Evolutionary conservation across 1,140 invertebrate species (phyloP), one percentile per base, ranked within the genome.

Genomic region (Aphaenogaster rudis): DNA sequence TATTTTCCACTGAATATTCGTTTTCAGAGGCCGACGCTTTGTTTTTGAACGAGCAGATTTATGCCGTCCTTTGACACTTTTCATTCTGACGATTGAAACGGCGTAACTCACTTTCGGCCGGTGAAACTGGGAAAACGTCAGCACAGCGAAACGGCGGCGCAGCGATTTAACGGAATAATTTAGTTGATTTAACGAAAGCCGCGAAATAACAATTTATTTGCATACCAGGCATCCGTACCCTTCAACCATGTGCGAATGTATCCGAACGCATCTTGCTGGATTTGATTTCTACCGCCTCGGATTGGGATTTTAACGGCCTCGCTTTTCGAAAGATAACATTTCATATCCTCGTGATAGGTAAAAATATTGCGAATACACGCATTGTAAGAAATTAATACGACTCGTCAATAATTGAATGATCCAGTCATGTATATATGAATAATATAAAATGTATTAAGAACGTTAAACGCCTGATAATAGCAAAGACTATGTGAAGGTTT

Each of bases 131-230:
- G 78, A 82, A 90, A 90, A 88, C 72, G 87, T 59, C 77, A 67
- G 52, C 59, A 9, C 79, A 59, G 36, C 80, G 69, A 61, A 74
- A 84, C 42, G 72, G 21, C 39, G 61, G 21, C 8, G 57, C 42
- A 21, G 54, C 89, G 87, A 91, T 91, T 91, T 91, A 91, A 91
- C 89, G 74, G 84, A 91, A 91, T 91, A 91, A 91, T 91, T 91
- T 88, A 81, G 89, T 88, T 91, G 89, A 91, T 91, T 91, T 91
- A 91, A 91, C 90, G 90, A 91, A 91, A 88, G 59, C 89, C 87
- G 36, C 79, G 74, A 88, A 80, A 91, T 91, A 91, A 91, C 74
- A 80, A 91, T 91, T 91, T 91, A 91, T 91, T 91, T 87, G 89
- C 89, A 79, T 87, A 88, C 59, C 54, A 36, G 64, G 52, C 59